Base-by-base conservation (phyloP, 2,888 invertebrate genomes). In the Lepidochrysops patricia region DNA sequence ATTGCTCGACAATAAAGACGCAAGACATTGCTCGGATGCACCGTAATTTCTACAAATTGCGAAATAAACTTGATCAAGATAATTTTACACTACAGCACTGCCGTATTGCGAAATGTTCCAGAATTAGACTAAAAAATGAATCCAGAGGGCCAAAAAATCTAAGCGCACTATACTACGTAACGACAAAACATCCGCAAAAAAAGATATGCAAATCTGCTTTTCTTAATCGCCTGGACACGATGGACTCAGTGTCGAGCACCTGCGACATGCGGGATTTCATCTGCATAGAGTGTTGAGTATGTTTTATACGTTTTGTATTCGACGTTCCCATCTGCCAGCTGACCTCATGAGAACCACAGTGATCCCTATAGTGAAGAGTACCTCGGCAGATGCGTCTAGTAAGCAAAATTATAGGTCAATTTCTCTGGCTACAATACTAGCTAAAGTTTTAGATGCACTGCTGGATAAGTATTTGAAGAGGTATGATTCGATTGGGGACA, bases 121-220 rank as follows among this genome's bases (percentile, higher is more conserved):
- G 61, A 50, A 59, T 32, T 25, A 57, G 61, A 60, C 61, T 61
- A 32, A 60, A 60, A 57, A 34, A 60, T 60, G n/a, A 58, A 27
- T 62, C 58, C 26, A 60, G 60, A 60, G 60, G 62, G 15, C 60
- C 60, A 58, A 60, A 58, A 56, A 60, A 60, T 62, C 12, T 61
- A 26, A 60, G 59, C 57, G 63, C 61, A 27, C 32, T 52, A 37
- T 63, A 61, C 29, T 54, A 57, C 27, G 57, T 56, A 60, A 56
- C 57, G 25, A 62, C 58, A 50, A 64, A 60, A 60, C 60, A 62
- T 62, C 59, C 62, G 32, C 60, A 64, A 19, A 62, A 63, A 62
- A 49, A 62, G 13, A 58, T 60, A 23, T 60, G 60, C 48, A 60
- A 61, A 61, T 49, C 57, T 61, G 58, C 56, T 26, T n/a, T n/a